Percentiles rank a stretch among this genome's conserved stretches.
Conservation (phyloP, 2,888 invertebrate genomes). For the Bugula neritina region DNA sequence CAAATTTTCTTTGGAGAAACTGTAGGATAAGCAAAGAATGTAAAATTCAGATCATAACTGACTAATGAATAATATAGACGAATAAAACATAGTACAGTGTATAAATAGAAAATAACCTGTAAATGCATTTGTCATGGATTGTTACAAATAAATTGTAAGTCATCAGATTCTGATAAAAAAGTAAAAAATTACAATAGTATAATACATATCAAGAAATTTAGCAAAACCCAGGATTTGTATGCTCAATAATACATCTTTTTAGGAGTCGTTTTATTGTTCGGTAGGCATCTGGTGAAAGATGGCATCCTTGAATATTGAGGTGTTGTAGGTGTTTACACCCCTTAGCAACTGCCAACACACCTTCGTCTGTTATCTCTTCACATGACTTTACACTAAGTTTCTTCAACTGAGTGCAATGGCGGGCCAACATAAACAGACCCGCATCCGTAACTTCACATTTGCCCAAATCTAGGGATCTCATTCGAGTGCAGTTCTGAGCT, state of each 20-base stretch:
- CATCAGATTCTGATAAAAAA: background rate
- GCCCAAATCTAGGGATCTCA: slow-evolving; percentile 81
- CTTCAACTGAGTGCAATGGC: slow-evolving; percentile 70
- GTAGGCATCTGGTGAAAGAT: slow-evolving; percentile 80
- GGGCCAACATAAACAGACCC: slow-evolving; percentile 76
- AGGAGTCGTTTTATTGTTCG: slow-evolving; percentile 86
- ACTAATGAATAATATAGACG: no score
- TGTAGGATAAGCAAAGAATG: no score
- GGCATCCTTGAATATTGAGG: slow-evolving; percentile 86
- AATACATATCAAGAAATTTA: no score
- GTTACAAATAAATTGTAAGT: background rate
- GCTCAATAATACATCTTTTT: slow-evolving; percentile 85
- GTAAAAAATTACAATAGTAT: no score
- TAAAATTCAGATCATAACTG: no score
- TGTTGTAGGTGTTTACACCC: slow-evolving; percentile 83
- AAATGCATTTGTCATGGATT: background rate
- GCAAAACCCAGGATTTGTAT: slow-evolving; percentile 89
- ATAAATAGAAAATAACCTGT: no score
- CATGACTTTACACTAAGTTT: slow-evolving; percentile 84
- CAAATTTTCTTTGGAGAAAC: no score
- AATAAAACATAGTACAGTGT: no score
- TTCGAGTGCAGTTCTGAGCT: slow-evolving; percentile 75
- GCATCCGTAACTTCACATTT: slow-evolving; percentile 89
- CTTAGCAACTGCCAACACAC: slow-evolving; percentile 79
- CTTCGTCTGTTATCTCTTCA: slow-evolving; percentile 82